phyloP scores from a whole-genome alignment of 2,113 vertebrate species.

The Tylochromis polylepis region DNA sequence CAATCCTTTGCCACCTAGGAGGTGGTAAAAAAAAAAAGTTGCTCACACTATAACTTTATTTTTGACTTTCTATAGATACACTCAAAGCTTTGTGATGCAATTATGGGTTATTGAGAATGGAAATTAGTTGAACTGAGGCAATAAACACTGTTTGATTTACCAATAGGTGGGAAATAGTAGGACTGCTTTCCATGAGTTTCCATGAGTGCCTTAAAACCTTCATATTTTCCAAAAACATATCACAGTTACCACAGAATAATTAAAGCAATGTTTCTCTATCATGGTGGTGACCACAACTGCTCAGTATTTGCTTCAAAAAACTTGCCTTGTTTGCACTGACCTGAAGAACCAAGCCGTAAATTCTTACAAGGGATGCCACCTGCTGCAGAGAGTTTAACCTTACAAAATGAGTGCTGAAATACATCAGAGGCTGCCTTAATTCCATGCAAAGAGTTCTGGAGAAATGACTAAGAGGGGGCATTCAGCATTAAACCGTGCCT shows the following conservation, averaged over 20 bases:
- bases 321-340: slow-evolving; percentile 51
- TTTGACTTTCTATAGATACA: neutral
- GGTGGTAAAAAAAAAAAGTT: neutral
- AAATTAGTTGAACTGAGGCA: neutral
- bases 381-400: slow-evolving; percentile 22
- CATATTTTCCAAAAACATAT: neutral
- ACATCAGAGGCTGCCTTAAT: slow-evolving; percentile 27
- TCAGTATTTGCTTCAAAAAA: slow-evolving; percentile 57
- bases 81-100: neutral
- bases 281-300: slow-evolving; percentile 18
- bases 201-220: neutral
- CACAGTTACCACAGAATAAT: neutral
- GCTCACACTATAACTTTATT: neutral
- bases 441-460: neutral
- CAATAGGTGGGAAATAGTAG: neutral
- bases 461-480: neutral
- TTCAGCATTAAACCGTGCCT: neutral
- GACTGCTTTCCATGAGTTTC: neutral
- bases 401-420: slow-evolving; percentile 3
- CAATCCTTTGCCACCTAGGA: neutral
- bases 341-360: slow-evolving; percentile 54
- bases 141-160: neutral
- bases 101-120: neutral
- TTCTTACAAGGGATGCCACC: slow-evolving; percentile 52
- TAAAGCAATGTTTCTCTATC: slow-evolving; percentile 5